Evolutionary conservation across 2,888 invertebrate species (phyloP), one percentile per base, ranked within the genome.

Genomic region (Sceliomorpha sp.): DNA sequence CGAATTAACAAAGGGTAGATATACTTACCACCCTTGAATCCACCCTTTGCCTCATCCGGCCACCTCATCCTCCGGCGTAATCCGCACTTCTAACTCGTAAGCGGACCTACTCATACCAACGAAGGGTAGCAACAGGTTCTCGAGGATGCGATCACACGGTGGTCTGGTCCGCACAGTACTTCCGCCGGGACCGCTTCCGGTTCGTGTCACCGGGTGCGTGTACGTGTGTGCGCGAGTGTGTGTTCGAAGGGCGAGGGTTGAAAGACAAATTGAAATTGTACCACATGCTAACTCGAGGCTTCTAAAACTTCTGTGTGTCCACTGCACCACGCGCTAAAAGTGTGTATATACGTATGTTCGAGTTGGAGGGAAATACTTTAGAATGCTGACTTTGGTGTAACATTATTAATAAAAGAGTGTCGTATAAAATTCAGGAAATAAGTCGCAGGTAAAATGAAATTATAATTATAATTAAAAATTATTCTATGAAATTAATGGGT

Each of bases 1-100:
- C 73, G 80, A 84, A 83, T 84, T 82, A 83, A 82, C 83, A 79
- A 78, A 78, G 78, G 79, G 80, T 79, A 72, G 79, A 81, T 77
- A 78, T 75, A 81, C 77, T 79, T 75, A 76, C 60, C 71, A 51
- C 60, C 63, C 67, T 64, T 53, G 71, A 67, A 58, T 71, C 66
- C 55, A 67, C 53, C 73, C 67, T 58, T 67, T 64, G 66, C 59
- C 63, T 60, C 72, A 58, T 66, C 50, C 71, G 53, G 60, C 37
- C 36, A 51, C 24, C 58, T 59, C 63, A 64, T 68, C 64, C 69
- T 51, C 39, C 51, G 37, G n/a, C 53, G 47, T 67, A 72, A 60
- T 76, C 71, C 71, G 70, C 79, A 72, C 77, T 79, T 79, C 80
- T 74, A 74, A 79, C 81, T 77, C 76, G 69, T 64, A 75, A 74